phyloP scores from a whole-genome alignment of 2,113 vertebrate genomes.

The Solea solea region DNA sequence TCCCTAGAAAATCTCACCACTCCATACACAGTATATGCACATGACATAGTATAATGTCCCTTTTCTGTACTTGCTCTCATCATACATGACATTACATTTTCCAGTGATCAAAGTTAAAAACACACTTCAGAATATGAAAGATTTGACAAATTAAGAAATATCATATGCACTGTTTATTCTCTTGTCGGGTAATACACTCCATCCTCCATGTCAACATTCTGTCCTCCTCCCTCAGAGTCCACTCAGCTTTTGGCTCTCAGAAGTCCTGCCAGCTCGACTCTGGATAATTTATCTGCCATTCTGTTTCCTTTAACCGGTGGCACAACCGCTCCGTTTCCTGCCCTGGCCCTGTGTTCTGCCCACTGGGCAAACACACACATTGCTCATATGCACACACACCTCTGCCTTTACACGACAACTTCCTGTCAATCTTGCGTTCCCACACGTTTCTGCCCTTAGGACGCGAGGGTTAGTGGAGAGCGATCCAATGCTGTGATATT shows the following conservation, averaged over 20 bases:
- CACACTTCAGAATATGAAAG: constrained; percentile 14
- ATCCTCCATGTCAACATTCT: constrained; percentile 60
- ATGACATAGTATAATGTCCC: too few relatives aligned
- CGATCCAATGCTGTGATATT: constrained; percentile 60
- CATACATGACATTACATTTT: not conserved
- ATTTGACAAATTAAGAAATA: constrained; percentile 8
- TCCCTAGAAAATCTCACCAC: not conserved
- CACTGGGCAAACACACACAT: constrained; percentile 59
- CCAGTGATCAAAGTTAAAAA: constrained; percentile 2
- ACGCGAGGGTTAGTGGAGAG: constrained; percentile 29
- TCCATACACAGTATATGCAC: not conserved
- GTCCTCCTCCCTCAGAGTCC: constrained; percentile 60
- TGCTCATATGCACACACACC: constrained; percentile 34
- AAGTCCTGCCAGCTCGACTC: constrained; percentile 71
- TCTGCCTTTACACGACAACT: constrained; percentile 65
- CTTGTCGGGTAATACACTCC: constrained; percentile 39
- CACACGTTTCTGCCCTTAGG: constrained; percentile 58
- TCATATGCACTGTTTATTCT: constrained; percentile 42
- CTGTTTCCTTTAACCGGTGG: constrained; percentile 66
- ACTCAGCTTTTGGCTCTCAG: constrained; percentile 55
- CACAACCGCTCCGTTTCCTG: constrained; percentile 65
- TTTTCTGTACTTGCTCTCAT: not conserved
- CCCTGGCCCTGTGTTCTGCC: constrained; percentile 58
- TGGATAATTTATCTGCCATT: constrained; percentile 67
- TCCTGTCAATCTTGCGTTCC: constrained; percentile 67